These are phyloP conservation scores for Monodelphis domestica DNA, from an alignment of 2,797 vertebrate genomes.

Conservation along the genomic window DNA sequence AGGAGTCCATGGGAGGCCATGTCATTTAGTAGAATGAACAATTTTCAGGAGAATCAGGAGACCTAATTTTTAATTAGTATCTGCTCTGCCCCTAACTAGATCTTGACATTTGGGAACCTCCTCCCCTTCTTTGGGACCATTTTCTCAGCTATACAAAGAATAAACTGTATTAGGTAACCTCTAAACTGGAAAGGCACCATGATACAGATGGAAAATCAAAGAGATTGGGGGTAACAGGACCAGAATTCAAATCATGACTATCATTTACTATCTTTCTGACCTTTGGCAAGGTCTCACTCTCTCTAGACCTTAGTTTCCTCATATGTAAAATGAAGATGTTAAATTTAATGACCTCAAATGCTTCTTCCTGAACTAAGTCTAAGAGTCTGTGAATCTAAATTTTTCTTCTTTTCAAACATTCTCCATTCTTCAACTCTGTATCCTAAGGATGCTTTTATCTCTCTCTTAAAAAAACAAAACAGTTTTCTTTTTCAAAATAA, in stretches of 20 bases:
- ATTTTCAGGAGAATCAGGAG: background rate
- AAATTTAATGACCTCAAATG: background rate
- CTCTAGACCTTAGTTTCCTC: background rate
- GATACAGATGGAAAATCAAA: background rate
- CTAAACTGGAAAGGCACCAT: background rate
- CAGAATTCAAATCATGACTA: background rate
- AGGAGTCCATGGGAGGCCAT: background rate
- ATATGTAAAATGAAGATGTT: background rate
- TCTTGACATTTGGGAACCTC: background rate
- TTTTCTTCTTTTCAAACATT: background rate
- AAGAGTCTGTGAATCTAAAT: background rate
- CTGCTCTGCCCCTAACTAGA: background rate
- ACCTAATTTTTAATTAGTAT: background rate
- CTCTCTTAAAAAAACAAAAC: background rate
- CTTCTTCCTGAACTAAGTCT: background rate
- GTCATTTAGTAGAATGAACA: background rate
- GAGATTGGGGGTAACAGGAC: background rate
- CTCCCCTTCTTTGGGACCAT: background rate
- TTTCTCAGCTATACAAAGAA: background rate
- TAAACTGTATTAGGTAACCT: background rate
- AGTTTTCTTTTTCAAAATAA: conserved; percentile 62
- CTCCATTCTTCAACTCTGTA: background rate
- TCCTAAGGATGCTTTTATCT: background rate
- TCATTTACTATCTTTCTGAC: background rate
- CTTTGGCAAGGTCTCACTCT: background rate